Evolutionary conservation across 2,888 invertebrate species (phyloP).

Genomic region (Caenorhabditis angaria): DNA sequence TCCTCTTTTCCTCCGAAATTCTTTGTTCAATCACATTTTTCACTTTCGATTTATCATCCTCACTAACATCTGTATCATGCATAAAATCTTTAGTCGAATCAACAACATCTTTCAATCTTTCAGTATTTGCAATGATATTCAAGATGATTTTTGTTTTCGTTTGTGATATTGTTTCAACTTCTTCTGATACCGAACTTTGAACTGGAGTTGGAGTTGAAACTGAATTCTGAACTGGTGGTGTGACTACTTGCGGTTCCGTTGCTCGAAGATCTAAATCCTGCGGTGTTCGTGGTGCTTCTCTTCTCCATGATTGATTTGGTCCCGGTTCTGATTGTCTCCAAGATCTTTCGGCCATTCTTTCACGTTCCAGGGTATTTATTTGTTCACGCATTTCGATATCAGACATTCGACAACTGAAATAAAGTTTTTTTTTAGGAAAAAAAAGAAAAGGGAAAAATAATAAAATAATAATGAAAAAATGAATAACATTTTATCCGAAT

Average conservation of each 20-base stretch:
- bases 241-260: too few relatives aligned
- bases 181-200: too few relatives aligned
- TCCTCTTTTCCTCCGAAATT: slow-evolving; percentile 21
- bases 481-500: too few relatives aligned
- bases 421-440: not conserved
- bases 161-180: not conserved
- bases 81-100: slow-evolving; percentile 32
- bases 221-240: too few relatives aligned
- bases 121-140: slow-evolving; percentile 1
- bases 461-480: too few relatives aligned
- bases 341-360: slow-evolving; percentile 11
- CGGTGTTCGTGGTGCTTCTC: not conserved
- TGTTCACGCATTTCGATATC: slow-evolving; percentile 28
- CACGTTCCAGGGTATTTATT: slow-evolving; percentile 17
- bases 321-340: not conserved
- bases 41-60: slow-evolving; percentile 19
- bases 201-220: too few relatives aligned
- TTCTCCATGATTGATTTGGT: not conserved
- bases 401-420: slow-evolving; percentile 17
- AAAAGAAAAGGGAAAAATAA: too few relatives aligned
- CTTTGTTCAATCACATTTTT: slow-evolving; percentile 12
- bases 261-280: not conserved
- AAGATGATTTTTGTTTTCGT: not conserved
- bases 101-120: slow-evolving; percentile 23
- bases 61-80: slow-evolving; percentile 20